Percentiles rank a stretch among this genome's conserved stretches.
Evolutionary conservation across 2,113 vertebrate genomes (phyloP).

Genomic region (Sialia sialis): DNA sequence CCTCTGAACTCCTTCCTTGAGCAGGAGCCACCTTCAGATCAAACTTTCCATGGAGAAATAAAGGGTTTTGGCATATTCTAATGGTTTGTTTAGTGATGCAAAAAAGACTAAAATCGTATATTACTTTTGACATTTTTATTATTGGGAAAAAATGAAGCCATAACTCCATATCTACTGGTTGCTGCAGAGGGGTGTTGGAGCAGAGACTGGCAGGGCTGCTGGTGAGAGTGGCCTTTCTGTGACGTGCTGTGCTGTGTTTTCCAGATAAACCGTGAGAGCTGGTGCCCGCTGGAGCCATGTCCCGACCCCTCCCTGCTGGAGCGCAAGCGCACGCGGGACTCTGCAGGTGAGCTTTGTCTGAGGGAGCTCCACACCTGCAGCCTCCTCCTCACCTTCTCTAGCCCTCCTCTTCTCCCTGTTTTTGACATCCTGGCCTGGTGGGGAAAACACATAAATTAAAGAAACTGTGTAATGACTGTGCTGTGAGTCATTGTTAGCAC

Average conservation of each 20-base stretch:
- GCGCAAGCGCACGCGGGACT: background rate
- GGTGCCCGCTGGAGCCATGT: conserved; percentile 71
- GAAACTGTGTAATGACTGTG: background rate
- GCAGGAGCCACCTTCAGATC: background rate
- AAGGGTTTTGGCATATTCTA: background rate
- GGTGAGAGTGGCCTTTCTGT: background rate
- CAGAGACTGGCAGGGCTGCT: background rate
- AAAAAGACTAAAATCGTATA: rapidly evolving
- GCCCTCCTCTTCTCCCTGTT: background rate
- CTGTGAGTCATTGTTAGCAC: conserved; percentile 1
- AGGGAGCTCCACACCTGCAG: background rate
- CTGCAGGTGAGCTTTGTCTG: conserved; percentile 58
- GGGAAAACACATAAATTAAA: background rate
- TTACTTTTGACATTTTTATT: background rate
- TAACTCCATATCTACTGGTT: background rate
- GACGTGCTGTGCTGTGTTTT: conserved; percentile 3
- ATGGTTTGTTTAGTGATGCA: background rate
- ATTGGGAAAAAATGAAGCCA: background rate
- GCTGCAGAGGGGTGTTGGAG: background rate
- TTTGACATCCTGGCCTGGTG: rapidly evolving
- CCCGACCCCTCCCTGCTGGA: conserved; percentile 58
- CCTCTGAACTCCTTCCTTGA: background rate
- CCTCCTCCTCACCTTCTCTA: background rate
- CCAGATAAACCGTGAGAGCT: conserved; percentile 78
- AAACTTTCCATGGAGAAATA: background rate